These are phyloP conservation scores for Arctopsyche grandis DNA, from an alignment of 1,140 invertebrate species.

Conservation along the genomic window DNA sequence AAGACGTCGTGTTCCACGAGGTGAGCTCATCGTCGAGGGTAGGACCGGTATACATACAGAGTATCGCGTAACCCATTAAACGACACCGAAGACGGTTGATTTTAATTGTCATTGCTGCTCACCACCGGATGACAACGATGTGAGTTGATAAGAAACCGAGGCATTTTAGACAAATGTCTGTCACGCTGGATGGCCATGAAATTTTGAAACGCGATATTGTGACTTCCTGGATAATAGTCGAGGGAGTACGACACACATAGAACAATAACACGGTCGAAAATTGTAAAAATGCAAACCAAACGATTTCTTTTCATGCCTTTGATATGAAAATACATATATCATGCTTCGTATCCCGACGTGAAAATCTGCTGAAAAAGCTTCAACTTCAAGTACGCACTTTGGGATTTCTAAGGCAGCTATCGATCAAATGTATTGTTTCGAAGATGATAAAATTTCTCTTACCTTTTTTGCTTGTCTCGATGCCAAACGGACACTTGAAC, in stretches of 20 bases:
- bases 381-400: too few species aligned
- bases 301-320: not conserved
- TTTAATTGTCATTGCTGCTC: not conserved
- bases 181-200: conserved; percentile 17
- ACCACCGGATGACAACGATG: too few species aligned
- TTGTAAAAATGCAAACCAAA: not conserved
- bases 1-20: conserved; percentile 17
- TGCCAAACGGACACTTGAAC: conserved; percentile 52
- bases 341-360: too few species aligned
- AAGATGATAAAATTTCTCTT: not conserved
- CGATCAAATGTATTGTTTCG: not conserved
- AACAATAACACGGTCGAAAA: not conserved
- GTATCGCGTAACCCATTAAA: conserved; percentile 6
- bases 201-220: not conserved
- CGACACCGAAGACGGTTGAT: not conserved
- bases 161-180: conserved; percentile 2
- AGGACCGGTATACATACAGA: not conserved
- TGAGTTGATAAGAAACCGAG: conserved; percentile 3
- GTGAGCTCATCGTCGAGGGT: not conserved
- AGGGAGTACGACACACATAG: too few species aligned
- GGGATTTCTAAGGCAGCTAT: too few species aligned
- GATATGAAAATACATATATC: not conserved
- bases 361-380: too few species aligned
- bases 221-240: too few species aligned
- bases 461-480: conserved; percentile 51